phyloP scores from a whole-genome alignment of 2,113 vertebrate genomes.

The Dipodomys spectabilis region DNA sequence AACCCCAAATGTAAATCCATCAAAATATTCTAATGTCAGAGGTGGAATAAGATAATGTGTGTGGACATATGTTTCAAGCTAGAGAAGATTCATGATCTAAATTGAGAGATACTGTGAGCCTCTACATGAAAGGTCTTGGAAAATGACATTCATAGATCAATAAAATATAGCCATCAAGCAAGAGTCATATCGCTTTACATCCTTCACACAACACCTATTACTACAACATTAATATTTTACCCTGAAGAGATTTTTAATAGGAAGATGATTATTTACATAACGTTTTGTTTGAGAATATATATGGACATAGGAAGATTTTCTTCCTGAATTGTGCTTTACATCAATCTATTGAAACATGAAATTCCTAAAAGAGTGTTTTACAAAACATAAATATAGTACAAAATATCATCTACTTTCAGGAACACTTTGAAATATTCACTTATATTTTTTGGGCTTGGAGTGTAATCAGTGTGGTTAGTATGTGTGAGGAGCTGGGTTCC shows the following conservation, averaged over 20 bases:
- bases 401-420: background rate
- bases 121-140: background rate
- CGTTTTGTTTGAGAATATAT: background rate
- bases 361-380: conserved; percentile 7
- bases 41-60: background rate
- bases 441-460: background rate
- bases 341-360: background rate
- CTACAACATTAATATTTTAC: background rate
- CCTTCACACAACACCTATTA: background rate
- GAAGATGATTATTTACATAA: background rate
- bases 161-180: background rate
- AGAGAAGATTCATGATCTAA: background rate
- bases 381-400: background rate
- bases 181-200: background rate
- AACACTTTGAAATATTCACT: background rate
- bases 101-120: background rate
- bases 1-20: background rate
- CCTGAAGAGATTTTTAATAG: background rate
- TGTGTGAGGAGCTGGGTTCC: background rate
- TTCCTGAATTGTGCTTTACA: background rate
- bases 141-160: background rate
- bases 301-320: background rate
- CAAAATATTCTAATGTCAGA: background rate
- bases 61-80: background rate
- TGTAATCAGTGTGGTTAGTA: background rate